Percentiles rank a stretch among this genome's conserved stretches.
These are phyloP conservation scores for Nycticorax nycticorax DNA, from an alignment of 2,113 vertebrate genomes.

Conservation along the genomic window DNA sequence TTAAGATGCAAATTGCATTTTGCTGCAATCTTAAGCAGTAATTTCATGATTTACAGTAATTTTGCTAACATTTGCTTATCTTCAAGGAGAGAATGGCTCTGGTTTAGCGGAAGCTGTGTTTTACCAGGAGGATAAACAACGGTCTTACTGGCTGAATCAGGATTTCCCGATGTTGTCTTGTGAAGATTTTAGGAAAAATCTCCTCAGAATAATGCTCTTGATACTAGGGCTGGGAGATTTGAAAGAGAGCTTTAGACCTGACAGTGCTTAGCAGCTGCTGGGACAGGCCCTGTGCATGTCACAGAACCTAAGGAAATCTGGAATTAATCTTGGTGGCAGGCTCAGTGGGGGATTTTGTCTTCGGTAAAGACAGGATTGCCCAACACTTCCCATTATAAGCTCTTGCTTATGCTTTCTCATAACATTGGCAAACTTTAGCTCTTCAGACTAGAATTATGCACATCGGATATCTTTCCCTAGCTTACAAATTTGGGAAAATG, in stretches of 20 bases:
- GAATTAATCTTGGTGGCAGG: slow-evolving; percentile 45
- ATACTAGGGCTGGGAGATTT: not conserved
- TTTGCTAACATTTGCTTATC: slow-evolving; percentile 50
- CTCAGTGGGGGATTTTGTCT: not conserved
- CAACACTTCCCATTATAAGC: slow-evolving; percentile 35
- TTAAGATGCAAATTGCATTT: slow-evolving; percentile 45
- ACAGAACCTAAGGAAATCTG: slow-evolving; percentile 41
- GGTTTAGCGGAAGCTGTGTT: not conserved
- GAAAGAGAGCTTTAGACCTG: not conserved
- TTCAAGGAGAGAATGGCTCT: slow-evolving; percentile 1
- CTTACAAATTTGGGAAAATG: not conserved
- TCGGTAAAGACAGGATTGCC: slow-evolving; percentile 36
- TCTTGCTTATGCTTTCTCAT: slow-evolving; percentile 34
- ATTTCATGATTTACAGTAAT: slow-evolving; percentile 10
- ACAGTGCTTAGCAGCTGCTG: not conserved
- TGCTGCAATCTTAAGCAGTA: slow-evolving; percentile 23
- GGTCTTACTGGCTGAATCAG: not conserved
- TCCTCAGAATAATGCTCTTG: not conserved
- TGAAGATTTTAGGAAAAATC: not conserved
- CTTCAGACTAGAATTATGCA: not conserved
- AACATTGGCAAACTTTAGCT: slow-evolving; percentile 6
- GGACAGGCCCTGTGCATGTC: not conserved
- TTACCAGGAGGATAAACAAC: slow-evolving; percentile 42
- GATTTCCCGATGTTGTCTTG: not conserved
- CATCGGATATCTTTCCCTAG: not conserved